Evolutionary conservation across 2,888 invertebrate genomes (phyloP).

Genomic region (Drosophila antonietae): DNA sequence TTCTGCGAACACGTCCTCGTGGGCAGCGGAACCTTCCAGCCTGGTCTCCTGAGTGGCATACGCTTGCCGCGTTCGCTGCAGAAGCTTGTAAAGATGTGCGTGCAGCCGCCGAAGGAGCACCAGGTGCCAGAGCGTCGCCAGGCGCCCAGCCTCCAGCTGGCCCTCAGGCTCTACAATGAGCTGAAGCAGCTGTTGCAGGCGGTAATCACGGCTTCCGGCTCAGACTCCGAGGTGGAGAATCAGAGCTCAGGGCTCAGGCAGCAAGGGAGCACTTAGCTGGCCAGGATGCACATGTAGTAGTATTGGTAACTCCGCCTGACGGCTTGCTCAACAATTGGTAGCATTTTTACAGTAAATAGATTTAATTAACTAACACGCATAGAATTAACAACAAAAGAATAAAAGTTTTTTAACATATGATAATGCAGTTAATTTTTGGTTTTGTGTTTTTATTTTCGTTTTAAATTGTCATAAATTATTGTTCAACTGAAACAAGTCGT

Average conservation of each 20-base stretch:
- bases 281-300: conserved; percentile 15
- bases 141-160: conserved; percentile 81
- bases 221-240: conserved; percentile 42
- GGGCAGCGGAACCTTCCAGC: conserved; percentile 79
- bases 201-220: conserved; percentile 58
- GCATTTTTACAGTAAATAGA: conserved; percentile 68
- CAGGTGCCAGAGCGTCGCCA: conserved; percentile 71
- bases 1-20: conserved; percentile 81
- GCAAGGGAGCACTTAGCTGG: conserved; percentile 26
- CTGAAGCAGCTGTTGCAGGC: conserved; percentile 80
- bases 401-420: conserved; percentile 47
- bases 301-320: conserved; percentile 21
- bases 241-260: conserved; percentile 34
- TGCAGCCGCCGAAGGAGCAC: conserved; percentile 77
- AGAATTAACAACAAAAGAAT: conserved; percentile 46
- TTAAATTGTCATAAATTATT: conserved; percentile 60
- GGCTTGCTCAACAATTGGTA: conserved; percentile 53
- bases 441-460: conserved; percentile 52
- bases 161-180: conserved; percentile 81
- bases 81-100: conserved; percentile 78
- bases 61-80: conserved; percentile 75
- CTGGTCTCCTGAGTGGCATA: conserved; percentile 79
- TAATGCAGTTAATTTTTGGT: conserved; percentile 17
- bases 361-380: conserved; percentile 42
- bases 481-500: conserved; percentile 66